Evolutionary conservation across 2,888 invertebrate species (phyloP), one percentile per base, ranked within the genome.

Genomic region (Lacanobia oleracea): DNA sequence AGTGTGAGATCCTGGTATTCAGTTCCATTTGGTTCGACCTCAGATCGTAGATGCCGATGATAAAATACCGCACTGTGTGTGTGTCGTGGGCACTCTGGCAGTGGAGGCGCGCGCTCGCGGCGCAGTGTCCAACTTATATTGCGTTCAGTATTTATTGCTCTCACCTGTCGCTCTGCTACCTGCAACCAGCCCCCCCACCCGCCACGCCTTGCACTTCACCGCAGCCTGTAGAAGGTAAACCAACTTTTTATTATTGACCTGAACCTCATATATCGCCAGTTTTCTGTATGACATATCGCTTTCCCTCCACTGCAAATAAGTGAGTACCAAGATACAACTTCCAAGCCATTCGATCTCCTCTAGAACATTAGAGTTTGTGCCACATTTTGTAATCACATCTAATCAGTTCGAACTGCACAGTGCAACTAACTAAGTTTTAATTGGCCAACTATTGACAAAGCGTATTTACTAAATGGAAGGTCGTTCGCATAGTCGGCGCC

Each of bases 91-190:
- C 67, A 70, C 8, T n/a, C 5, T 9, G 27, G n/a, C 60, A 60
- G 27, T 72, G 87, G 80, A 70, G 54, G n/a, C 63, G 63, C 53
- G 66, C 66, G 21, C 54, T 9, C 51, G 62, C 53, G 62, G 72
- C 81, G 86, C 86, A 79, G 75, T 81, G 86, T 85, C 77, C 87
- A 89, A 88, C 74, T 89, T 89, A 86, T 87, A 89, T 89, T 89
- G 87, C 87, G 80, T 87, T 88, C 85, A 82, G 83, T 89, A 89
- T 89, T 89, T 89, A 89, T 89, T 86, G 88, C 82, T 77, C 83
- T 88, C 89, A 90, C 88, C 89, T 90, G 89, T 88, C 89, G 87
- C 72, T 81, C 78, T 61, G 69, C 40, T 63, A 21, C 23, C 78
- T 61, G 69, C 40, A 61, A 21, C 23, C 59, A 48, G 16, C n/a